Conservation (phyloP, 2,888 invertebrate species). For the Lithophane leautieri region DNA sequence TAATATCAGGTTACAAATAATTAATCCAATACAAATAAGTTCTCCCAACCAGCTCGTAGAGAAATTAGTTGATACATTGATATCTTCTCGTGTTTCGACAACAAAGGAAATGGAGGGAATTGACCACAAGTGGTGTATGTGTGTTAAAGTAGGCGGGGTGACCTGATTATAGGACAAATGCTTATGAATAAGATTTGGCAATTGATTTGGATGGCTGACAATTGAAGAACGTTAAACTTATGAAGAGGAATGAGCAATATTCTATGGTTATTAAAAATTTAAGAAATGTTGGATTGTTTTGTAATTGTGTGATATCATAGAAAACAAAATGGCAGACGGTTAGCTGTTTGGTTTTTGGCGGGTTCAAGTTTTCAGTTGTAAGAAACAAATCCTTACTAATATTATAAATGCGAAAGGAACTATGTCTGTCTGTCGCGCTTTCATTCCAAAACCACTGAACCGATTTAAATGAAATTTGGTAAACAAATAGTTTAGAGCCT, state of each 20-base stretch:
- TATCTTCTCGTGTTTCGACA: slow-evolving; percentile 30
- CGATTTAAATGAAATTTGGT: no score
- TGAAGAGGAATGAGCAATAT: not conserved
- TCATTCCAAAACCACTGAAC: no score
- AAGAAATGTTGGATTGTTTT: not conserved
- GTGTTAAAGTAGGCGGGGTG: not conserved
- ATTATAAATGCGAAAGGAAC: no score
- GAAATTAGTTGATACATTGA: slow-evolving; percentile 33
- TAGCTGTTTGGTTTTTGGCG: not conserved
- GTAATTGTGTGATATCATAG: not conserved
- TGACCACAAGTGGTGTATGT: slow-evolving; percentile 9
- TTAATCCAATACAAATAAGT: slow-evolving; percentile 30
- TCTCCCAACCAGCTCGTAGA: slow-evolving; percentile 7
- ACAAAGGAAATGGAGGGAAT: slow-evolving; percentile 26
- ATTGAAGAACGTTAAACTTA: not conserved
- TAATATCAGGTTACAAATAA: slow-evolving; percentile 34
- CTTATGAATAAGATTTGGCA: not conserved
- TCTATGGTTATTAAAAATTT: not conserved
- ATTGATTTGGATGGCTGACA: not conserved
- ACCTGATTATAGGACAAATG: slow-evolving; percentile 5
- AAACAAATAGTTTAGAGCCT: no score
- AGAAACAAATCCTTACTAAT: no score
- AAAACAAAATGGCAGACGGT: not conserved
- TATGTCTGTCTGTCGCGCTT: no score
- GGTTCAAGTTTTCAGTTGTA: not conserved